Evolutionary conservation across 2,797 vertebrate genomes (phyloP), one percentile per base, ranked within the genome.

Genomic region (Aratinga solstitialis): DNA sequence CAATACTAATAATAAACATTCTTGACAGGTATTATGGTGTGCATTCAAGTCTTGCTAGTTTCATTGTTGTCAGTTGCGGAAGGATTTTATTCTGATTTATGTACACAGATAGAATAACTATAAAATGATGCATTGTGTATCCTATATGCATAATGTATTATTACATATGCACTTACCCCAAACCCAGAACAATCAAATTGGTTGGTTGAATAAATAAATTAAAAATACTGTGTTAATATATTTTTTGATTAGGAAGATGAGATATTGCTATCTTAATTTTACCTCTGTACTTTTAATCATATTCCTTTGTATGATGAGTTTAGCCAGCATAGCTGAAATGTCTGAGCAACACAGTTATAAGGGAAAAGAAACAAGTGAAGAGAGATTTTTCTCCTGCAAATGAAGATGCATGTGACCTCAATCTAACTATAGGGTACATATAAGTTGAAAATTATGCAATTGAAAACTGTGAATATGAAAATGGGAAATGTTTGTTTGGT

Each of bases 301-400:
- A 34, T 76, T 93, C 74, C 59, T 84, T 84, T 61, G 62, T 47
- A 15, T 72, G 72, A 85, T 80, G 27, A 74, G 38, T 85, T 96
- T 71, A 81, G 43, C 21, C 43, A 81, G 63, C n/a, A 45, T 11
- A 83, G 26, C 26, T 91, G 87, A 78, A 93, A 92, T 76, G 72
- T 16, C 48, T 68, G 32, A 94, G 47, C 22, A 82, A 34, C 10
- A 69, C 21, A 80, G 11, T 56, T 68, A 58, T 5, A 48, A 75
- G 13, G 12, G 43, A 48, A 87, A 50, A 58, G 34, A 47, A 50
- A 61, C 71, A 72, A n/a, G 45, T 45, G 40, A 59, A 66, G 30
- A 66, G 67, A 77, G 10, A n/a, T 61, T 86, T 87, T 84, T 80
- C 50, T 94, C 21, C 38, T 36, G 5, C 4, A 67, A 66, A 48